These are phyloP conservation scores for Hoplodrina blanda DNA, from an alignment of 2,888 invertebrate species.

Conservation along the genomic window DNA sequence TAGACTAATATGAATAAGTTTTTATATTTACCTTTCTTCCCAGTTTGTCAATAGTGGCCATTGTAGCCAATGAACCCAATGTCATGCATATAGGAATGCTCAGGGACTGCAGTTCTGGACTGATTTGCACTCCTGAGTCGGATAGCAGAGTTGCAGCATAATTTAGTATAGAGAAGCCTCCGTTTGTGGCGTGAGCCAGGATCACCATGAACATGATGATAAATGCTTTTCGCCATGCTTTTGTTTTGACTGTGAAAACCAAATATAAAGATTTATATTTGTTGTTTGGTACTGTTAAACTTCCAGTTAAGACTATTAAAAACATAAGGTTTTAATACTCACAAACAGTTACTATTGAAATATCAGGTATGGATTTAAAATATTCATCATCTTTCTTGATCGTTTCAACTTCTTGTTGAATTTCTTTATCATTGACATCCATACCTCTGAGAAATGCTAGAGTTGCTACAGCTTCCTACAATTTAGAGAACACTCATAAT, in stretches of 20 bases:
- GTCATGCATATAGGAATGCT: slow-evolving; percentile 72
- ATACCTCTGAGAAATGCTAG: slow-evolving; percentile 76
- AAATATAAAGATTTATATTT: neutral
- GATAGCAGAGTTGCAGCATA: slow-evolving; percentile 71
- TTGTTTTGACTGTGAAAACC: slow-evolving; percentile 68
- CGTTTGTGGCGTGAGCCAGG: slow-evolving; percentile 66
- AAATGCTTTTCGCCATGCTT: slow-evolving; percentile 72
- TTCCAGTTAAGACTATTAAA: neutral
- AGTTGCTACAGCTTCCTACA: slow-evolving; percentile 74
- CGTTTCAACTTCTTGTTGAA: slow-evolving; percentile 71
- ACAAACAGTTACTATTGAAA: slow-evolving; percentile 76
- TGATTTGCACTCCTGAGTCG: slow-evolving; percentile 65
- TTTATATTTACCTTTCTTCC: slow-evolving; percentile 64
- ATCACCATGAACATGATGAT: slow-evolving; percentile 62
- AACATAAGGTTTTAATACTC: slow-evolving; percentile 56
- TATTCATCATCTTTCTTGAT: slow-evolving; percentile 73
- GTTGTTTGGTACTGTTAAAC: no score
- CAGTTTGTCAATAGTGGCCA: slow-evolving; percentile 65
- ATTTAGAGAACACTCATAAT: slow-evolving; percentile 37
- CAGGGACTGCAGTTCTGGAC: slow-evolving; percentile 69
- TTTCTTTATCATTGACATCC: slow-evolving; percentile 68
- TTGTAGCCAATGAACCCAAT: slow-evolving; percentile 66
- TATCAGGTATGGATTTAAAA: slow-evolving; percentile 73
- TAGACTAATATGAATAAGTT: neutral
- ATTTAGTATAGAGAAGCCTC: slow-evolving; percentile 67